phyloP scores from a whole-genome alignment of 2,113 vertebrate species.

The Aegotheles bennettii region DNA sequence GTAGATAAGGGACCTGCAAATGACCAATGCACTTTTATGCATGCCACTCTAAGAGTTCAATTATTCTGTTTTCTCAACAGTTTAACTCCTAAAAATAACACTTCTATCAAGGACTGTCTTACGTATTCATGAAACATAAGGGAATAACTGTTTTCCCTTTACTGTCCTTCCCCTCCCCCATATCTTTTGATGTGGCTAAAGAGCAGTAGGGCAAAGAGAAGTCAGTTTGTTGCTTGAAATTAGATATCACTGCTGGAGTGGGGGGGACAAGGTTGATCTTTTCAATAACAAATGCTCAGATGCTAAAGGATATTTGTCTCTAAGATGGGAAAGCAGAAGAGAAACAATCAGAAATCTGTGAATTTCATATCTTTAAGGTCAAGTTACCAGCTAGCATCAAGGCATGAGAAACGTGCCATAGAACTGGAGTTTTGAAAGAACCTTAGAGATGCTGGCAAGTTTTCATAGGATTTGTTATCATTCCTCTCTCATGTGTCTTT shows the following conservation, averaged over 20 bases:
- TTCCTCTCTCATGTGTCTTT: not conserved
- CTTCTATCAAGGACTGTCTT: not conserved
- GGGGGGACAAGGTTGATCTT: not conserved
- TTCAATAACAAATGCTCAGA: not conserved
- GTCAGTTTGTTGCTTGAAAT: not conserved
- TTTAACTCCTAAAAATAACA: not conserved
- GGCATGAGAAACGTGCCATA: not conserved
- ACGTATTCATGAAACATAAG: not conserved
- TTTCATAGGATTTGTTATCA: not conserved
- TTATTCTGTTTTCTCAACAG: not conserved
- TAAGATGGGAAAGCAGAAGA: not conserved
- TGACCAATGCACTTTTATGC: not conserved
- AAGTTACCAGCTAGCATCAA: not conserved
- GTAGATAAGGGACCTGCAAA: not conserved
- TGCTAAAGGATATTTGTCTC: not conserved
- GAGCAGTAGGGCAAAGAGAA: not conserved
- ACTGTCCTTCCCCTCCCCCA: not conserved
- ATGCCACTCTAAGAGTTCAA: not conserved
- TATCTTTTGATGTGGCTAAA: not conserved
- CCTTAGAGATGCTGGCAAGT: not conserved
- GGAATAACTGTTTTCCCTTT: not conserved
- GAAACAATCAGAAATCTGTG: not conserved
- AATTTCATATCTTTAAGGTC: not conserved
- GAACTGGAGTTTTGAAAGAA: not conserved
- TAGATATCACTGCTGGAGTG: not conserved